Evolutionary conservation across 2,113 vertebrate species (phyloP).

Genomic region (Origma solitaria): DNA sequence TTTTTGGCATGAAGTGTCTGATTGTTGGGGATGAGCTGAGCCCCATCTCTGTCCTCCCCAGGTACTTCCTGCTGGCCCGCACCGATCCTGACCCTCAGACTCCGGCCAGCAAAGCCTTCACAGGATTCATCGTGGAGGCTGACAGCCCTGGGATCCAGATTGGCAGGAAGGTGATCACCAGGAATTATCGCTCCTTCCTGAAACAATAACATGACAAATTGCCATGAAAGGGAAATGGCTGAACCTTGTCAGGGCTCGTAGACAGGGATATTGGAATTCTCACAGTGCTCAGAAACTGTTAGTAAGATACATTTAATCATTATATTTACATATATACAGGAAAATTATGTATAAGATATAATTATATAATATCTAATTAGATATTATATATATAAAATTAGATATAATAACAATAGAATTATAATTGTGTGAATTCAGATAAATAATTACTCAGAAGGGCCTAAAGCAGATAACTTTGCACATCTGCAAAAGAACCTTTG

Average conservation of each 20-base stretch:
- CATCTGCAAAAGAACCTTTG: not conserved
- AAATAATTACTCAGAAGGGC: not conserved
- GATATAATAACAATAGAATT: not conserved
- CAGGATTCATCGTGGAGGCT: conserved; percentile 88
- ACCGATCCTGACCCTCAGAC: conserved; percentile 78
- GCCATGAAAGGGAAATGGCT: not conserved
- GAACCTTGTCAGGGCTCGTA: not conserved
- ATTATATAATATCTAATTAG: not conserved
- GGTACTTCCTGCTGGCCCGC: conserved; percentile 88
- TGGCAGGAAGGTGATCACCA: conserved; percentile 83
- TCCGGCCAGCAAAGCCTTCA: conserved; percentile 83
- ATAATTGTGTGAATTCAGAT: not conserved
- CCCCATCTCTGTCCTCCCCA: conserved; percentile 17
- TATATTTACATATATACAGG: not conserved
- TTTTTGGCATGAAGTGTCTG: not conserved
- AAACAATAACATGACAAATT: not conserved
- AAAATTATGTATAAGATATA: not conserved
- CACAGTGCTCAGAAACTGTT: not conserved
- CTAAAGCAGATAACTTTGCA: not conserved
- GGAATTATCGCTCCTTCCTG: not conserved
- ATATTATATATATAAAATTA: not conserved
- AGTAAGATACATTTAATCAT: not conserved
- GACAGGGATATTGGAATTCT: not conserved
- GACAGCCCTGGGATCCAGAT: conserved; percentile 82
- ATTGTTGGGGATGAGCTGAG: not conserved